phyloP scores from a whole-genome alignment of 2,113 vertebrate genomes.

The Pseudorasbora parva region DNA sequence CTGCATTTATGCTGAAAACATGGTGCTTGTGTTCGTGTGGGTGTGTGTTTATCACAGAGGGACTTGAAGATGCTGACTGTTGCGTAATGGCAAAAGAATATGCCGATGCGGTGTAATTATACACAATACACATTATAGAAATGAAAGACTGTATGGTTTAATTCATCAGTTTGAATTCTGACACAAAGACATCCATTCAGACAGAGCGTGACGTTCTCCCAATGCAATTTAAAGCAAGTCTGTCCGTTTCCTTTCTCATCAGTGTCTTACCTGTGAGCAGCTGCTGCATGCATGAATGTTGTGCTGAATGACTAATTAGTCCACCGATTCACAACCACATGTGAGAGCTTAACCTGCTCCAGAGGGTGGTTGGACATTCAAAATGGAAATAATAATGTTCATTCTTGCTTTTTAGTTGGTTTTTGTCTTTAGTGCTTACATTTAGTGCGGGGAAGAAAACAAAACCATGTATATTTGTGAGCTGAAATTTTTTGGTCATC shows the following conservation, averaged over 20 bases:
- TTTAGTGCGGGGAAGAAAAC: too few species aligned
- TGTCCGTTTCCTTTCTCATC: conserved; percentile 5
- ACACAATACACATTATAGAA: not conserved
- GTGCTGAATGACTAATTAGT: not conserved
- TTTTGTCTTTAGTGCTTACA: too few species aligned
- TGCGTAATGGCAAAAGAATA: conserved; percentile 11
- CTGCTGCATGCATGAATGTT: not conserved
- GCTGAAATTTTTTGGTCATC: too few species aligned
- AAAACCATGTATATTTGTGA: too few species aligned
- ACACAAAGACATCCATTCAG: not conserved
- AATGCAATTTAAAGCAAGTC: not conserved
- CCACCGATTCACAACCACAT: too few species aligned
- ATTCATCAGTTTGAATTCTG: not conserved
- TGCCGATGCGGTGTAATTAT: not conserved
- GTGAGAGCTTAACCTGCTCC: too few species aligned
- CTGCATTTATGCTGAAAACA: conserved; percentile 33
- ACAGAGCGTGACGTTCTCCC: not conserved
- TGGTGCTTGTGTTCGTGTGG: not conserved
- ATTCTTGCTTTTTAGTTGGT: too few species aligned
- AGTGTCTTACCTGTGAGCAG: conserved; percentile 2
- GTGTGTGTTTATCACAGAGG: not conserved
- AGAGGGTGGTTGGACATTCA: too few species aligned
- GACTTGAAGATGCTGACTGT: conserved; percentile 19
- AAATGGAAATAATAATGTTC: too few species aligned
- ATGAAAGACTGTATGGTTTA: conserved; percentile 5